A percentile compares a stretch with the other conserved stretches of the same genome.
Conservation (phyloP, 2,113 vertebrate genomes). For the Mirza zaza region DNA sequence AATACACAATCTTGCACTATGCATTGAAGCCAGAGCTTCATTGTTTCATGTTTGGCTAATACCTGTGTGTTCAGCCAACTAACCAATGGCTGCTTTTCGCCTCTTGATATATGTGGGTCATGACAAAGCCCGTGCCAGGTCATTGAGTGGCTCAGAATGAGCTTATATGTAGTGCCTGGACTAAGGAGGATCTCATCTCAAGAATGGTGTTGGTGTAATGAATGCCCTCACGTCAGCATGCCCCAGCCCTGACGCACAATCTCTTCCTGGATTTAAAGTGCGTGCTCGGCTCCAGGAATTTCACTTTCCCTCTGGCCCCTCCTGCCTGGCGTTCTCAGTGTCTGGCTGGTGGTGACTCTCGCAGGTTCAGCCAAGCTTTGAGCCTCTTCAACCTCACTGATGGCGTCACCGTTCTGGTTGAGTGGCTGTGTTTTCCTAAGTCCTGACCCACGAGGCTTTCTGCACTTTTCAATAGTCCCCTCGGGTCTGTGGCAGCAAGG, state of each 20-base stretch:
- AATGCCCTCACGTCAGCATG: accelerated
- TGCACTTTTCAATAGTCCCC: neutral
- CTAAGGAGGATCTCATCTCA: neutral
- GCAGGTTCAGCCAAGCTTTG: neutral
- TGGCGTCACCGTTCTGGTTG: neutral
- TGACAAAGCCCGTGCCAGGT: accelerated
- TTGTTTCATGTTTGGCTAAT: neutral
- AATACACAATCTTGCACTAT: too few species aligned
- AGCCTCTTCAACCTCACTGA: neutral
- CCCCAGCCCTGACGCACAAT: neutral
- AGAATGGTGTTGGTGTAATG: neutral
- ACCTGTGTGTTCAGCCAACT: neutral
- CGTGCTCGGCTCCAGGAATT: neutral
- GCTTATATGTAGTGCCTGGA: neutral
- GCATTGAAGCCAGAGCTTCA: neutral
- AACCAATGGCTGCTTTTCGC: neutral
- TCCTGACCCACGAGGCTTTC: neutral
- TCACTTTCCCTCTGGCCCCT: neutral
- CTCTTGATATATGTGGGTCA: neutral
- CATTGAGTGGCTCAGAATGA: neutral
- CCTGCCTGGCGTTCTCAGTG: neutral
- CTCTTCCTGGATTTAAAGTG: neutral
- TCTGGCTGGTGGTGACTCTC: neutral
- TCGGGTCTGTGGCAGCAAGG: neutral
- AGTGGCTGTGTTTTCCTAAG: neutral